Evolutionary conservation across 2,113 vertebrate genomes (phyloP).

Genomic region (Stercorarius parasiticus): DNA sequence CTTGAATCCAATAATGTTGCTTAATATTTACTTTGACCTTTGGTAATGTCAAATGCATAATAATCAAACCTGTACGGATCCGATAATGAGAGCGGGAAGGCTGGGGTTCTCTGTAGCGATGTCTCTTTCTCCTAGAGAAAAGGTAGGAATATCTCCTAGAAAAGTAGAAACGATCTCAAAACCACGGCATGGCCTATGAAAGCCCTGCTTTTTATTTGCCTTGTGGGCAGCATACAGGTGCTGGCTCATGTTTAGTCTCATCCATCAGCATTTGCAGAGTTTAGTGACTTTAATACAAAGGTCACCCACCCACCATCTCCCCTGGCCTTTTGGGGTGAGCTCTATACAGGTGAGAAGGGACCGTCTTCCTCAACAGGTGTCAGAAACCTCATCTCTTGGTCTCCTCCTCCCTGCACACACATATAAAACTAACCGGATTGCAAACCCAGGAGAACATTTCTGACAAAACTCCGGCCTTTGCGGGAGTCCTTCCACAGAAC

Average conservation of each 20-base stretch:
- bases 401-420: neutral
- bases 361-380: neutral
- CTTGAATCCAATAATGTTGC: neutral
- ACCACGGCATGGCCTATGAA: neutral
- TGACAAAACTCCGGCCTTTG: neutral
- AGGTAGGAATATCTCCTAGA: too few relatives aligned
- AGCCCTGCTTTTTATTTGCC: neutral
- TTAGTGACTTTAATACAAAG: neutral
- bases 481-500: neutral
- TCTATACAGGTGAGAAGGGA: neutral
- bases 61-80: neutral
- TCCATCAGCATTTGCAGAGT: neutral
- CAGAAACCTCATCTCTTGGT: neutral
- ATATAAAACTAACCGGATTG: neutral
- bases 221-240: neutral
- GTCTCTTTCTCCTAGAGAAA: neutral
- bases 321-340: neutral
- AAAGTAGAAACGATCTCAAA: neutral
- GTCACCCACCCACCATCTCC: neutral
- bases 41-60: neutral
- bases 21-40: neutral
- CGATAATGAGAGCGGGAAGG: neutral
- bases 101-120: neutral
- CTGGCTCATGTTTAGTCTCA: neutral
- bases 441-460: neutral